Conservation (phyloP, 1,140 invertebrate genomes). For the Trachelipus rathkii region DNA sequence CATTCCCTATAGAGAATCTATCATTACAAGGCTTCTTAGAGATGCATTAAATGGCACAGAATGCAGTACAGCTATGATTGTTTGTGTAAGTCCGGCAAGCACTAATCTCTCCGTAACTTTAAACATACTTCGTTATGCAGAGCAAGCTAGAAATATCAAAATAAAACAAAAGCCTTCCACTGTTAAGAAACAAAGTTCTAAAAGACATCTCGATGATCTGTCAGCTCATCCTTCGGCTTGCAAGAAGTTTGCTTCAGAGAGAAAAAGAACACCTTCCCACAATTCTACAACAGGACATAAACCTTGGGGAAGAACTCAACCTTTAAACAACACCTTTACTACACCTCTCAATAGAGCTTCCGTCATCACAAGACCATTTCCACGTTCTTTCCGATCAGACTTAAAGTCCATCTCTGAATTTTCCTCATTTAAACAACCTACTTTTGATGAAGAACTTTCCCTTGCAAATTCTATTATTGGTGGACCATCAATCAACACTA, state of each 20-base stretch:
- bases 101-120: slow-evolving; percentile 83
- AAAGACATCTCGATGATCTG: slow-evolving; percentile 31
- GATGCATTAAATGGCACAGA: slow-evolving; percentile 80
- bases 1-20: slow-evolving; percentile 28
- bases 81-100: slow-evolving; percentile 84
- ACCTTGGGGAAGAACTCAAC: not conserved
- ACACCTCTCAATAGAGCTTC: slow-evolving; percentile 8
- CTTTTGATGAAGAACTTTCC: slow-evolving; percentile 32
- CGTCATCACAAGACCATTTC: not conserved
- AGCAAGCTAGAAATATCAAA: slow-evolving; percentile 80
- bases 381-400: not conserved
- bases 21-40: slow-evolving; percentile 45
- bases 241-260: slow-evolving; percentile 5
- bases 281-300: slow-evolving; percentile 38
- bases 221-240: slow-evolving; percentile 26
- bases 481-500: too few relatives aligned
- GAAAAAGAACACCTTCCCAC: slow-evolving; percentile 16
- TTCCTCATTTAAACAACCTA: slow-evolving; percentile 22
- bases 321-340: slow-evolving; percentile 14
- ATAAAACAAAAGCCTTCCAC: slow-evolving; percentile 69
- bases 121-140: slow-evolving; percentile 82
- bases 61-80: slow-evolving; percentile 85
- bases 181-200: slow-evolving; percentile 19
- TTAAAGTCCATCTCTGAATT: too few relatives aligned
- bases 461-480: not conserved